Evolutionary conservation across 2,888 invertebrate genomes (phyloP).

Genomic region (Patella ulyssiponensis): DNA sequence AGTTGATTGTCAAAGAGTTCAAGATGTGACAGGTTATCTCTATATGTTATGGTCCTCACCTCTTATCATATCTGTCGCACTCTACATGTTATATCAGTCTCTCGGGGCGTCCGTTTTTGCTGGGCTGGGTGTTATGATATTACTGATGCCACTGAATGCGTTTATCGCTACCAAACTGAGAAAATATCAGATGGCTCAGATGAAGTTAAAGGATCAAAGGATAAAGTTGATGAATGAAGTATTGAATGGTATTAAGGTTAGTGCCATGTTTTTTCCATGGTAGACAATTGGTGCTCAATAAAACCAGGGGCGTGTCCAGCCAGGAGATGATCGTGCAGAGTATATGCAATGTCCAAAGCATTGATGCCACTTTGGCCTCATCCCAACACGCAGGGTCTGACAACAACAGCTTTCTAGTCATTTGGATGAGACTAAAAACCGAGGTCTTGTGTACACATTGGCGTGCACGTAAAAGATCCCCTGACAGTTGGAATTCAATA

Average conservation of each 20-base stretch:
- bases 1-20: slow-evolving; percentile 71
- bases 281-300: too few relatives aligned
- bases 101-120: slow-evolving; percentile 87
- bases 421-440: too few relatives aligned
- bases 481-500: too few relatives aligned
- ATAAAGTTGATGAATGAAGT: slow-evolving; percentile 66
- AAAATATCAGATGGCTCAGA: slow-evolving; percentile 60
- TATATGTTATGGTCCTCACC: slow-evolving; percentile 75
- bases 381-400: too few relatives aligned
- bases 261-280: background rate
- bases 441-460: too few relatives aligned
- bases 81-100: slow-evolving; percentile 76
- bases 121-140: slow-evolving; percentile 91
- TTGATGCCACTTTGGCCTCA: too few relatives aligned
- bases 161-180: slow-evolving; percentile 63
- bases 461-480: too few relatives aligned
- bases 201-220: slow-evolving; percentile 62
- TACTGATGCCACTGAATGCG: slow-evolving; percentile 79
- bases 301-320: too few relatives aligned
- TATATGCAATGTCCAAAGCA: too few relatives aligned
- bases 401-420: too few relatives aligned
- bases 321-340: too few relatives aligned
- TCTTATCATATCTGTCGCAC: slow-evolving; percentile 86
- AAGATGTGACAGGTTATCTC: slow-evolving; percentile 67
- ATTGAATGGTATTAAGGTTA: slow-evolving; percentile 67